Evolutionary conservation across 1,140 invertebrate genomes (phyloP).

Genomic region (Drosophila simulans): DNA sequence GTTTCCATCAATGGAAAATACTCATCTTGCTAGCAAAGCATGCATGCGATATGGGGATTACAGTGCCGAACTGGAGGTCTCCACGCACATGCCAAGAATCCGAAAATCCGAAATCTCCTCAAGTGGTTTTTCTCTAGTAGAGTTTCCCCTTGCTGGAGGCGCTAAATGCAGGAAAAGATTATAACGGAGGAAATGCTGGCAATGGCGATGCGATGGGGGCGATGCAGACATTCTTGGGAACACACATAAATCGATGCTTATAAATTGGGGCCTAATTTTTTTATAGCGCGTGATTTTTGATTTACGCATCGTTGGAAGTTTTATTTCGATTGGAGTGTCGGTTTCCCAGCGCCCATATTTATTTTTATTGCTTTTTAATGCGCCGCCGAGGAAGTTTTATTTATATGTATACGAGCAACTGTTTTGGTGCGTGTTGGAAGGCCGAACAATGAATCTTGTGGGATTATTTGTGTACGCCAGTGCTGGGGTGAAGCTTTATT

Average conservation of each 20-base stretch:
- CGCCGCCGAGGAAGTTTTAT: conserved; percentile 78
- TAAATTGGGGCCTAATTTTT: conserved; percentile 71
- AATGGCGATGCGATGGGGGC: conserved; percentile 13
- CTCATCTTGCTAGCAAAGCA: not conserved
- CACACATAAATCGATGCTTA: conserved; percentile 52
- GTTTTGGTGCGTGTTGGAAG: conserved; percentile 58
- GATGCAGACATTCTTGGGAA: conserved; percentile 38
- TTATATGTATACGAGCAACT: conserved; percentile 55
- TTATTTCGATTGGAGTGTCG: conserved; percentile 71
- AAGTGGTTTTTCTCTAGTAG: conserved; percentile 49
- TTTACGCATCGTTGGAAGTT: conserved; percentile 76
- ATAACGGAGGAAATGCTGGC: conserved; percentile 52
- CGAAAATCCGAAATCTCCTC: conserved; percentile 47
- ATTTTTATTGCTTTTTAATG: conserved; percentile 83
- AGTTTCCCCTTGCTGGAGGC: conserved; percentile 48
- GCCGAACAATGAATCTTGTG: conserved; percentile 77
- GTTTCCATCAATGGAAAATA: conserved; percentile 27
- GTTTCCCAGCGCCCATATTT: conserved; percentile 74
- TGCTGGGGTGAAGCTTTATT: conserved; percentile 63
- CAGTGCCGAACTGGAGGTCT: conserved; percentile 2
- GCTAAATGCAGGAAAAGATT: conserved; percentile 77
- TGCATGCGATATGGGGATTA: conserved; percentile 53
- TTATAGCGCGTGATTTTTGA: conserved; percentile 76
- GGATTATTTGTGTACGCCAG: conserved; percentile 71
- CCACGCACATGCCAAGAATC: conserved; percentile 39